These are phyloP conservation scores for Drosophila pseudotakahashii DNA, from an alignment of 2,888 invertebrate genomes.

Conservation along the genomic window DNA sequence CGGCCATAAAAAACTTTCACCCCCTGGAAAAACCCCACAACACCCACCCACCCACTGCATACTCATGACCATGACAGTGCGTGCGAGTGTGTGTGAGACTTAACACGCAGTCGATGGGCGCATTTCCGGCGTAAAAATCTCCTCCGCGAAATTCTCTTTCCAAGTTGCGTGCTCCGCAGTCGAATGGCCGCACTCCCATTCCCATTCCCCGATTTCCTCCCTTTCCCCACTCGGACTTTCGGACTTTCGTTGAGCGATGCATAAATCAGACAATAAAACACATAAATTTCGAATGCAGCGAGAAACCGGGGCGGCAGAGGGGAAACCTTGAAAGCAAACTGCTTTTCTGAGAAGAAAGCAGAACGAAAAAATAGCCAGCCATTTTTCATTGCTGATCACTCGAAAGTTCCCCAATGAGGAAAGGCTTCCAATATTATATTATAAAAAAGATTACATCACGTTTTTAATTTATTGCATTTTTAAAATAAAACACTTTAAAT, in stretches of 20 bases:
- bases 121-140: slow-evolving; percentile 78
- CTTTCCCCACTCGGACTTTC: slow-evolving; percentile 30
- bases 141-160: slow-evolving; percentile 29
- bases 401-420: too few species aligned
- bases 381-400: background rate
- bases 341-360: slow-evolving; percentile 8
- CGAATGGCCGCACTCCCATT: slow-evolving; percentile 30
- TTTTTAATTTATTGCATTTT: too few species aligned
- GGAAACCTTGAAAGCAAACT: slow-evolving; percentile 16
- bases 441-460: too few species aligned
- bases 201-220: too few species aligned
- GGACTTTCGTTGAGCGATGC: slow-evolving; percentile 46
- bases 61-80: slow-evolving; percentile 16
- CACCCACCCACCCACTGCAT: too few species aligned
- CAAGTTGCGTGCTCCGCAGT: slow-evolving; percentile 54
- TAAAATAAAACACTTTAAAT: too few species aligned
- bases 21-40: background rate
- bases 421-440: too few species aligned
- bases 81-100: slow-evolving; percentile 51
- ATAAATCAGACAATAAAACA: slow-evolving; percentile 80
- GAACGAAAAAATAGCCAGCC: slow-evolving; percentile 3
- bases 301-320: slow-evolving; percentile 57
- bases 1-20: slow-evolving; percentile 61
- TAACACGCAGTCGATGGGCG: slow-evolving; percentile 77
- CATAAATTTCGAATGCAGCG: slow-evolving; percentile 74